Percentiles rank a stretch among this genome's conserved stretches.
These are phyloP conservation scores for Coryphaenoides rupestris DNA, from an alignment of 2,113 vertebrate species.

Conservation along the genomic window DNA sequence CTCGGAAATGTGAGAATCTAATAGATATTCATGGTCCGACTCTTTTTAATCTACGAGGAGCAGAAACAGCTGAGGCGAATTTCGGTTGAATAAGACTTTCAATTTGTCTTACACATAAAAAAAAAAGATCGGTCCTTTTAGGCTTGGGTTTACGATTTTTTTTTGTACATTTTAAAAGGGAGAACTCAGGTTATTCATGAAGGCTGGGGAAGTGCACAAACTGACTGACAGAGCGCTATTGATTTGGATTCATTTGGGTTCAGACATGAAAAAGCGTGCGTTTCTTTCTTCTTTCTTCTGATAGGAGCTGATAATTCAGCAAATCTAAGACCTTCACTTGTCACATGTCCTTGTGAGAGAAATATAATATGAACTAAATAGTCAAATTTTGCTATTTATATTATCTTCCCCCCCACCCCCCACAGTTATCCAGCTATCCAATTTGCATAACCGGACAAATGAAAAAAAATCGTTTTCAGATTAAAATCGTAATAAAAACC, in stretches of 20 bases:
- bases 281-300: not conserved
- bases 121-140: not conserved
- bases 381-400: no score
- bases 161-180: constrained; percentile 23
- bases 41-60: constrained; percentile 63
- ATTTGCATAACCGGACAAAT: no score
- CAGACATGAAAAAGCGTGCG: no score
- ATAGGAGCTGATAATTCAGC: no score
- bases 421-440: no score
- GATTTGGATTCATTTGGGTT: constrained; percentile 11
- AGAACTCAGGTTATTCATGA: constrained; percentile 22
- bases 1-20: constrained; percentile 58
- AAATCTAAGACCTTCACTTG: no score
- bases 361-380: no score
- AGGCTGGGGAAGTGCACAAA: not conserved
- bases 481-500: no score
- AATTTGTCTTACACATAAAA: constrained; percentile 54
- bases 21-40: constrained; percentile 70
- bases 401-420: no score
- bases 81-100: constrained; percentile 52
- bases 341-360: no score
- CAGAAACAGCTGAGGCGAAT: constrained; percentile 51
- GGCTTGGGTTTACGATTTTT: no score
- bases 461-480: no score
- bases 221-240: not conserved